Evolutionary conservation across 2,113 vertebrate species (phyloP).

Genomic region (Callipepla californica): DNA sequence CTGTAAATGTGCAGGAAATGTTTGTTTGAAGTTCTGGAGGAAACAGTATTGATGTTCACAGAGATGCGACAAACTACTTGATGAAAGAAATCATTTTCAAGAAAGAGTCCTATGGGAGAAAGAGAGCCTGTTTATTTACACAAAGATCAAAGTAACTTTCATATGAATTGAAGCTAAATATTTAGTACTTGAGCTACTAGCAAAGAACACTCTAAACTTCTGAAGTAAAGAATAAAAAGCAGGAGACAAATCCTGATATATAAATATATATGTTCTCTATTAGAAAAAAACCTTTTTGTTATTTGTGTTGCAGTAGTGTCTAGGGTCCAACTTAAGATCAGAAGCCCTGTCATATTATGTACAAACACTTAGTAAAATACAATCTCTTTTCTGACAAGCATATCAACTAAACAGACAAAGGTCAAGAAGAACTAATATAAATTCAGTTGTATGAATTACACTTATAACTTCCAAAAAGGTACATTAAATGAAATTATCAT

Average conservation of each 20-base stretch:
- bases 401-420: not conserved
- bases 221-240: slow-evolving; percentile 51
- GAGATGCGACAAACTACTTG: slow-evolving; percentile 74
- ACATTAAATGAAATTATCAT: not conserved
- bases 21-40: slow-evolving; percentile 78
- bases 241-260: not conserved
- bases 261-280: not conserved
- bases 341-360: not conserved
- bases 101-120: slow-evolving; percentile 70
- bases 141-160: slow-evolving; percentile 77
- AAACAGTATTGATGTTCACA: slow-evolving; percentile 78
- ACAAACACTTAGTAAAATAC: not conserved
- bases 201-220: slow-evolving; percentile 50
- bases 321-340: not conserved
- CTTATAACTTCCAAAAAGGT: not conserved
- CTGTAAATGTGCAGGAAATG: slow-evolving; percentile 78
- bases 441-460: not conserved
- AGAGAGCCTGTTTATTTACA: slow-evolving; percentile 78
- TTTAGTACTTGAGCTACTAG: slow-evolving; percentile 68
- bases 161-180: slow-evolving; percentile 68
- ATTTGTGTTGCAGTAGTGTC: not conserved
- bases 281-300: not conserved
- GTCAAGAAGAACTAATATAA: not conserved
- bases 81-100: slow-evolving; percentile 80
- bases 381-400: not conserved